A percentile compares a stretch with the other conserved stretches of the same genome.
Conservation (phyloP, 2,797 vertebrate species). For the Anableps anableps region DNA sequence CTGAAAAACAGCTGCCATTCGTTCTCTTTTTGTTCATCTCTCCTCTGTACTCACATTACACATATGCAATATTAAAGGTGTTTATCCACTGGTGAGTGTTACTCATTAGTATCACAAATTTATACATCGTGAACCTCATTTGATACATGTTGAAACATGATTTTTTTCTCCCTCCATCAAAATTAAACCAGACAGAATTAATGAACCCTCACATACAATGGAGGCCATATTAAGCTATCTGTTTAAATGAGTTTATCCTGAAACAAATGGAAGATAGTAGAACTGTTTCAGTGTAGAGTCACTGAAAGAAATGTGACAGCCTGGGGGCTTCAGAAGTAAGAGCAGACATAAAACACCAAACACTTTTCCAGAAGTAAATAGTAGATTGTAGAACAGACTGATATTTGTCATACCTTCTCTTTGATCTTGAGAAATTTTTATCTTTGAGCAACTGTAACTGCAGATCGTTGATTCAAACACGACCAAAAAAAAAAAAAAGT, state of each 20-base stretch:
- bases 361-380: neutral
- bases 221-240: neutral
- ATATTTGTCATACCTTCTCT: neutral
- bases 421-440: no score
- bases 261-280: neutral
- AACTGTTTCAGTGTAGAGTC: neutral
- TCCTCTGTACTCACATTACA: neutral
- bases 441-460: no score
- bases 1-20: neutral
- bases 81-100: neutral
- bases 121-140: neutral
- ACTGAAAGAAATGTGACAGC: neutral
- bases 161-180: neutral
- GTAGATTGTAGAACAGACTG: neutral
- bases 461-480: no score
- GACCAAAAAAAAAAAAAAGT: no score
- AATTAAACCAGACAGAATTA: neutral
- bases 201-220: neutral
- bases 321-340: neutral
- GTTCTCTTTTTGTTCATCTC: neutral
- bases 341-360: neutral
- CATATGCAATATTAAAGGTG: neutral
- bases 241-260: neutral
- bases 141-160: neutral
- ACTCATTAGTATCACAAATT: neutral